Conservation (phyloP, 2,888 invertebrate genomes). For the Hypomecis atomaria region DNA sequence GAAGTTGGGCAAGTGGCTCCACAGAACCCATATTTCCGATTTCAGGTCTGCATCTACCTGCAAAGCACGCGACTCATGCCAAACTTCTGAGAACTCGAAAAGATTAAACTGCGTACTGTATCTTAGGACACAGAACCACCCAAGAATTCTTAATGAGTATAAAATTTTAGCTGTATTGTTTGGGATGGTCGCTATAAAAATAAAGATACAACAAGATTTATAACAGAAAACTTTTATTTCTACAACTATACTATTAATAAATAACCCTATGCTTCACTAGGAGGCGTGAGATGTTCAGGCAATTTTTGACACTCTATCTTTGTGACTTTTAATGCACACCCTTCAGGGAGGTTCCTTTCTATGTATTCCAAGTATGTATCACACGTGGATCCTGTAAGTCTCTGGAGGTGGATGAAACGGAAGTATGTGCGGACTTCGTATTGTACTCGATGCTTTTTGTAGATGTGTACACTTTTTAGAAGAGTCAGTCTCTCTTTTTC, state of each 20-base stretch:
- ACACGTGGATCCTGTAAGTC: conserved; percentile 97
- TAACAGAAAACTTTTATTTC: conserved; percentile 21
- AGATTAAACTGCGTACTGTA: neutral
- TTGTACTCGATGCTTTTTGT: conserved; percentile 97
- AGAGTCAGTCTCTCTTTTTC: conserved; percentile 91
- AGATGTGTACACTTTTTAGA: conserved; percentile 94
- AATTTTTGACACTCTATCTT: conserved; percentile 87
- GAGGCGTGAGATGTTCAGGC: conserved; percentile 83
- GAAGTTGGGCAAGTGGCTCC: too few relatives aligned
- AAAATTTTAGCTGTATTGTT: too few relatives aligned
- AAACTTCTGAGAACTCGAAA: neutral
- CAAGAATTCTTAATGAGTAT: conserved; percentile 2
- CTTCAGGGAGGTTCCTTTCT: conserved; percentile 98
- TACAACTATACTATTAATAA: conserved; percentile 44
- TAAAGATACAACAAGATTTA: conserved; percentile 8
- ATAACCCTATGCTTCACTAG: conserved; percentile 51
- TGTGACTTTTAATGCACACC: conserved; percentile 96
- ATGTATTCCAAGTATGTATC: conserved; percentile 98
- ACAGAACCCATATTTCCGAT: too few relatives aligned
- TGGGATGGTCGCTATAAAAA: neutral
- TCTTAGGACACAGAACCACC: neutral
- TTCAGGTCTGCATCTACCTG: too few relatives aligned
- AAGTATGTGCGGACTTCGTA: conserved; percentile 98
- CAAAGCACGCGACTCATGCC: too few relatives aligned
- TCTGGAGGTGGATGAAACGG: conserved; percentile 91